Evolutionary conservation across 2,888 invertebrate genomes (phyloP), one percentile per base, ranked within the genome.

Genomic region (Chirona hameri): DNA sequence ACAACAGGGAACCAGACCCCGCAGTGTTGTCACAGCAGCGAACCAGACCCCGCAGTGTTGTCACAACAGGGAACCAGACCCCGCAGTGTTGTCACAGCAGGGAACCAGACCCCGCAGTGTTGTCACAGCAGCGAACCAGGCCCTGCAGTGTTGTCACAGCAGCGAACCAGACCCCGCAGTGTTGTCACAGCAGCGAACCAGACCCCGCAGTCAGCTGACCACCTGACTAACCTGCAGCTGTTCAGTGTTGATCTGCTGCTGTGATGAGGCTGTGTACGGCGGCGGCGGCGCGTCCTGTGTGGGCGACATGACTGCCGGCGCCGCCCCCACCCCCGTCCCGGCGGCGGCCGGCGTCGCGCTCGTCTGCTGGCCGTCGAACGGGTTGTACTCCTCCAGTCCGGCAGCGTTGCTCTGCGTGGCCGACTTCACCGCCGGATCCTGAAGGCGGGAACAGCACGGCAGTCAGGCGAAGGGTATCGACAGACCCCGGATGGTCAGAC

Each of bases 311-410:
- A 86, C 86, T 55, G 86, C 86, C 14, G 86, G 86, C 69, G 83
- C 82, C 7, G 60, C 27, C 10, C 81, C 55, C 31, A 79, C 79
- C 60, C 29, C n/a, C 79, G n/a, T 55, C 24, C 86, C 83, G 85
- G 85, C n/a, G 83, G 85, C 85, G 83, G 86, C 85, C 85, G 86
- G 85, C 72, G 85, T 84, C 85, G 79, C 84, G 83, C 82, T 85
- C 81, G 84, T 86, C 84, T 85, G 85, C 85, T 91, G 92, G 86
- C 94, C 94, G 85, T 95, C 95, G 89, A 98, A 98, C 52, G 98
- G 98, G 90, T 98, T 97, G 89, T 97, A 98, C 87, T 98, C 97
- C 88, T 97, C 97, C 82, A 98, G 91, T 81, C 94, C 93, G 87
- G 91, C 91, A 83, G 91, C 92, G 90, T 90, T 92, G 83, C 18